These are phyloP conservation scores for Drosophila ficusphila DNA, from an alignment of 1,140 invertebrate species.

Conservation along the genomic window DNA sequence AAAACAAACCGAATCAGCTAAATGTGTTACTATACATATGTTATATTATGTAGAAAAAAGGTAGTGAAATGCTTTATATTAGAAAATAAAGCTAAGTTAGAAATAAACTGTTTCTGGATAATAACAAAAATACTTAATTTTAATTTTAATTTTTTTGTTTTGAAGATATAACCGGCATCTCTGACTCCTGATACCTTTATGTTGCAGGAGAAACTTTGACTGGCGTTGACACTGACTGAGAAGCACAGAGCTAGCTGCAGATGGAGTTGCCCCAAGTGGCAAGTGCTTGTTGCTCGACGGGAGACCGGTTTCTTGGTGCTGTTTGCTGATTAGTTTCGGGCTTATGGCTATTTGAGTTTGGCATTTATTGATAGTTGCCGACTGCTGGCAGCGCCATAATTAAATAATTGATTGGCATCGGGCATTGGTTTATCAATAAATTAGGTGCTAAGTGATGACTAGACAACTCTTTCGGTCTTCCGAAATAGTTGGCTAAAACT, in stretches of 20 bases:
- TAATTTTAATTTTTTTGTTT: not conserved
- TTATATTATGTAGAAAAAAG: too few relatives aligned
- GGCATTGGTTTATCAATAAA: slow-evolving; percentile 52
- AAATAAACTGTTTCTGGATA: too few relatives aligned
- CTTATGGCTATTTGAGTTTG: slow-evolving; percentile 67
- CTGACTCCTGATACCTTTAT: slow-evolving; percentile 1
- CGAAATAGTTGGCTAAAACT: not conserved
- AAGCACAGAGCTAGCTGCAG: slow-evolving; percentile 7
- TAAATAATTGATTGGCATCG: slow-evolving; percentile 60
- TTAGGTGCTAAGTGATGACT: slow-evolving; percentile 35
- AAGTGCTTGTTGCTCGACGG: slow-evolving; percentile 57
- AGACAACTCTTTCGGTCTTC: slow-evolving; percentile 1
- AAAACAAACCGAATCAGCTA: too few relatives aligned
- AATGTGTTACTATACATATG: too few relatives aligned
- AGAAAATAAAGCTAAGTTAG: too few relatives aligned
- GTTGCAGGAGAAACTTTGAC: slow-evolving; percentile 34
- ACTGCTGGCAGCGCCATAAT: slow-evolving; percentile 40
- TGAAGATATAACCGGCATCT: slow-evolving; percentile 5
- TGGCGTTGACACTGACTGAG: slow-evolving; percentile 53
- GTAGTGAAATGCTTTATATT: too few relatives aligned
- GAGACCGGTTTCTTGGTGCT: slow-evolving; percentile 25
- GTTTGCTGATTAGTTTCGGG: slow-evolving; percentile 76
- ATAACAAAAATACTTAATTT: too few relatives aligned
- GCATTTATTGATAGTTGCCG: slow-evolving; percentile 59
- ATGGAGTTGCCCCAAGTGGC: slow-evolving; percentile 38